Conservation (phyloP, 2,797 vertebrate species). For the Hippoglossus hippoglossus region DNA sequence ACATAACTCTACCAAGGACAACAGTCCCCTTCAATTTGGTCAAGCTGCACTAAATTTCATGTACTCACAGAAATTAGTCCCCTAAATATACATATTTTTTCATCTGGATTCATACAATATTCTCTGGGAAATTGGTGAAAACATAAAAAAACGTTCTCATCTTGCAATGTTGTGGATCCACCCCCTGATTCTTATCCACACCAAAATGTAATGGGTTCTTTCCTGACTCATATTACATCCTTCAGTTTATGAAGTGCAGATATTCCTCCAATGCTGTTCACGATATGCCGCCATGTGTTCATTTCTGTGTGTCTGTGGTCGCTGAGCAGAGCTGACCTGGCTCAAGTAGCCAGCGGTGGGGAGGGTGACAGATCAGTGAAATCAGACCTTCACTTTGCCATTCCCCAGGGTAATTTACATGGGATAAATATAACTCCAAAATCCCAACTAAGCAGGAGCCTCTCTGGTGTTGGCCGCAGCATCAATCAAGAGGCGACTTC, state of each 20-base stretch:
- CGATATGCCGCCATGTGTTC: constrained; percentile 7
- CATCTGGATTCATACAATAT: too few species aligned
- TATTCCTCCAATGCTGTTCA: constrained; percentile 18
- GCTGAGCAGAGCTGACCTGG: constrained; percentile 19
- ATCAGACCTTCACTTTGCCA: constrained; percentile 76
- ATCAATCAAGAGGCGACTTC: constrained; percentile 47
- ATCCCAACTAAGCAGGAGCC: constrained; percentile 71
- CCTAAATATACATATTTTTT: too few species aligned
- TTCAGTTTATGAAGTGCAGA: constrained; percentile 14
- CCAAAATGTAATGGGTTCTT: background rate
- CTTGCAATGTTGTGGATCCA: too few species aligned
- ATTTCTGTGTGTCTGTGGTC: constrained; percentile 15
- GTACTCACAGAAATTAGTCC: too few species aligned
- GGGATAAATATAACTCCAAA: constrained; percentile 83
- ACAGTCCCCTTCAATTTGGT: too few species aligned
- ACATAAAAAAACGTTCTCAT: too few species aligned
- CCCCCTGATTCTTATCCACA: too few species aligned
- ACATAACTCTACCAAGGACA: too few species aligned
- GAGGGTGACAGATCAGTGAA: constrained; percentile 75
- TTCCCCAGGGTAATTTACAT: constrained; percentile 71
- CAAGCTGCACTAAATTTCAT: too few species aligned
- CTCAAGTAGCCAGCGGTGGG: constrained; percentile 24
- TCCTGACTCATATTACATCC: too few species aligned
- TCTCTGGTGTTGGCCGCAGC: constrained; percentile 30
- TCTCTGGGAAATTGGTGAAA: too few species aligned